Conservation (phyloP, 1,140 invertebrate species). For the Drosophila parabipectinata region DNA sequence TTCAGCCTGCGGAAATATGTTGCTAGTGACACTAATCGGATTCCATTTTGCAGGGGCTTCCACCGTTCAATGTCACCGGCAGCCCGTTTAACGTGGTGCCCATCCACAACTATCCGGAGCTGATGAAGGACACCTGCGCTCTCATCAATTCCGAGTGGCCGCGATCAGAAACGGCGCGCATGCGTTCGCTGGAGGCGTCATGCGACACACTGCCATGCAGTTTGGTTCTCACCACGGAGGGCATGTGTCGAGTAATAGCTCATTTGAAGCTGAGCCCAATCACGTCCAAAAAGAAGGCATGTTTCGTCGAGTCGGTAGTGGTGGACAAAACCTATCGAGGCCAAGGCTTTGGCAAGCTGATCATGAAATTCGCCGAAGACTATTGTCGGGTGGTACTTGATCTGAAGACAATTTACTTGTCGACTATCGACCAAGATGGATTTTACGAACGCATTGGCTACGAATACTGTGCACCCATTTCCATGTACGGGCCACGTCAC, state of each 20-base stretch:
- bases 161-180: slow-evolving; percentile 89
- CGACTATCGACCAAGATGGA: slow-evolving; percentile 90
- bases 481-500: slow-evolving; percentile 86
- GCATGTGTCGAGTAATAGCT: slow-evolving; percentile 86
- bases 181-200: slow-evolving; percentile 88
- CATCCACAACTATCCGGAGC: slow-evolving; percentile 89
- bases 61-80: slow-evolving; percentile 82
- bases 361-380: slow-evolving; percentile 89
- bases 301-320: slow-evolving; percentile 91
- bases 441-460: slow-evolving; percentile 92
- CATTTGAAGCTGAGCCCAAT: slow-evolving; percentile 90
- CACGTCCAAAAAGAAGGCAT: slow-evolving; percentile 87
- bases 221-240: slow-evolving; percentile 87
- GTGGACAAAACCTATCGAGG: slow-evolving; percentile 88
- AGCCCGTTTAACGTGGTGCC: slow-evolving; percentile 86
- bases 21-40: slow-evolving; percentile 1
- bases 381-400: slow-evolving; percentile 87
- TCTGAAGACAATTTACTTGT: slow-evolving; percentile 88
- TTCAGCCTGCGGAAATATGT: neutral
- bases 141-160: slow-evolving; percentile 93
- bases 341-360: slow-evolving; percentile 89
- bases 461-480: slow-evolving; percentile 87
- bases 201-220: slow-evolving; percentile 89
- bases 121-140: slow-evolving; percentile 87
- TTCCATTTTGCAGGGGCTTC: slow-evolving; percentile 74